These are phyloP conservation scores for Scortum barcoo DNA, from an alignment of 2,113 vertebrate genomes.

Conservation along the genomic window DNA sequence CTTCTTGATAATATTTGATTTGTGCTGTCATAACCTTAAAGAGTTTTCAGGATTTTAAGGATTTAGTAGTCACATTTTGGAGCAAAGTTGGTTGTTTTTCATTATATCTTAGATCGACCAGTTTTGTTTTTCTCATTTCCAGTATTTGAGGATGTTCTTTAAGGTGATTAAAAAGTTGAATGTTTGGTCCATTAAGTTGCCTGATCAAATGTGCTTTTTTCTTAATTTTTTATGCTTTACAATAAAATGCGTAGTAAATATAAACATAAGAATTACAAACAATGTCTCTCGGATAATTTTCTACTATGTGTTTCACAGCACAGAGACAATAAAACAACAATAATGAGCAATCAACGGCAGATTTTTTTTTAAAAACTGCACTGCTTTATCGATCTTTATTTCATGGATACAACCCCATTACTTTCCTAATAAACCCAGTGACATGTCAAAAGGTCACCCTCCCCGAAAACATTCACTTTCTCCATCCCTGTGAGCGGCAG, in stretches of 20 bases:
- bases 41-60: not conserved
- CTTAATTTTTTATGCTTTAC: not conserved
- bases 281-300: not conserved
- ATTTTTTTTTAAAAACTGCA: no score
- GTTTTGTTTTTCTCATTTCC: no score
- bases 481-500: constrained; percentile 46
- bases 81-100: not conserved
- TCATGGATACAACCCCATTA: constrained; percentile 63
- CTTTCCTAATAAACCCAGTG: constrained; percentile 70
- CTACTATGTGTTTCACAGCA: not conserved
- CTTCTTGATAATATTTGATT: constrained; percentile 25
- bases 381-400: constrained; percentile 72
- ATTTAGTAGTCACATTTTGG: not conserved
- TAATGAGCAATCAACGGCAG: not conserved
- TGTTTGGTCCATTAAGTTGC: not conserved
- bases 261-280: constrained; percentile 3
- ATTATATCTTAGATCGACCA: not conserved
- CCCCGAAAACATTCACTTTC: constrained; percentile 62
- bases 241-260: not conserved
- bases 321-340: not conserved
- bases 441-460: constrained; percentile 78
- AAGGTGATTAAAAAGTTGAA: constrained; percentile 4
- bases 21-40: constrained; percentile 14
- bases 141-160: not conserved
- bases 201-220: not conserved